These are phyloP conservation scores for Clepsis dumicolana DNA, from an alignment of 2,888 invertebrate species.

Conservation along the genomic window DNA sequence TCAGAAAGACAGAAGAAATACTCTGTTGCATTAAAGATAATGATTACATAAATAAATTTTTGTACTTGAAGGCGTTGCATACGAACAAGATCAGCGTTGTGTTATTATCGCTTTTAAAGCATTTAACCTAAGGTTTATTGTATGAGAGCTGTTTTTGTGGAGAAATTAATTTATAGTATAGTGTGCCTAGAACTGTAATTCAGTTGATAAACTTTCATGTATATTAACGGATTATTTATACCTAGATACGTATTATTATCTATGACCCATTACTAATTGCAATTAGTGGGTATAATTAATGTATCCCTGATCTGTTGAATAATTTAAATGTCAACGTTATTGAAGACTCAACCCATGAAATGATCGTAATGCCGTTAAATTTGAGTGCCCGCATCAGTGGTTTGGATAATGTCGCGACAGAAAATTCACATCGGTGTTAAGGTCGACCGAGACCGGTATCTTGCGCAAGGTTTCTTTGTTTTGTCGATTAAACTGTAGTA, in stretches of 20 bases:
- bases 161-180: conserved; percentile 8
- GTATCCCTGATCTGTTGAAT: background rate
- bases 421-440: conserved; percentile 76
- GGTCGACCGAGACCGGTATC: conserved; percentile 58
- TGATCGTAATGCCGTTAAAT: conserved; percentile 47
- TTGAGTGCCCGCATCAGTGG: conserved; percentile 75
- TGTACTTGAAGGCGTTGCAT: background rate
- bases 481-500: conserved; percentile 34
- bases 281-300: conserved; percentile 10
- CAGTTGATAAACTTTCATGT: background rate
- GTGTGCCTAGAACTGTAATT: conserved; percentile 25
- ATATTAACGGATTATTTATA: too few relatives aligned
- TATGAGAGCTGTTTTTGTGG: background rate
- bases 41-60: too few relatives aligned
- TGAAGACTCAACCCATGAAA: conserved; percentile 36
- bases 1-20: background rate
- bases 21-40: background rate
- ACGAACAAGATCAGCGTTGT: background rate
- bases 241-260: background rate
- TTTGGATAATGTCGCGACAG: conserved; percentile 62
- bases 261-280: background rate
- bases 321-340: conserved; percentile 12
- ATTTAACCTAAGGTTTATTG: background rate
- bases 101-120: background rate
- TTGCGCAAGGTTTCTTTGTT: conserved; percentile 66